These are phyloP conservation scores for Odobenus rosmarus DNA, from an alignment of 2,113 vertebrate genomes.

Conservation along the genomic window DNA sequence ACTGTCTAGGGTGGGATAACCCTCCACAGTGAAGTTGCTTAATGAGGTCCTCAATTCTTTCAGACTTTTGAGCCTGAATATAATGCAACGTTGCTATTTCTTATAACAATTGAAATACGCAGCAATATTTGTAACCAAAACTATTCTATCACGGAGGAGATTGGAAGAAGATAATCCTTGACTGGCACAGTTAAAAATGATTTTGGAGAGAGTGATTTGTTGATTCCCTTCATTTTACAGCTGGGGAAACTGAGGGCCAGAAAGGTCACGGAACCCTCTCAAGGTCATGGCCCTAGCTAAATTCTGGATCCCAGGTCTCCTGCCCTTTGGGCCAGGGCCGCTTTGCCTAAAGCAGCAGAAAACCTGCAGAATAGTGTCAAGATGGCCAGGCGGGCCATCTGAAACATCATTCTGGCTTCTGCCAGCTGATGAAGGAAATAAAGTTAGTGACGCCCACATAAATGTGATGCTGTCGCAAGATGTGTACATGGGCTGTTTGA, in stretches of 20 bases:
- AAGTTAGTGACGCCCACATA: conserved; percentile 65
- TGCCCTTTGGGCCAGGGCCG: neutral
- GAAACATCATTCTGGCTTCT: conserved; percentile 61
- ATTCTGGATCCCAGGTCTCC: neutral
- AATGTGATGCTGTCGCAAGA: neutral
- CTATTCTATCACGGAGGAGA: neutral
- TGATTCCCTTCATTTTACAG: neutral
- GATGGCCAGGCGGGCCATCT: conserved; percentile 43
- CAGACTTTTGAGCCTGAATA: neutral
- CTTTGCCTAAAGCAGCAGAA: conserved; percentile 43
- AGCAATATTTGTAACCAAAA: neutral
- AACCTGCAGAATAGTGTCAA: neutral
- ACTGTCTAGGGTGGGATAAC: neutral
- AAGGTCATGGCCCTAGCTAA: conserved; percentile 33
- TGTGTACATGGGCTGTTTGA: neutral
- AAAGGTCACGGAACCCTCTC: neutral
- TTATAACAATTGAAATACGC: neutral
- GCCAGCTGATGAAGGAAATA: conserved; percentile 65
- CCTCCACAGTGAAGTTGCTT: neutral
- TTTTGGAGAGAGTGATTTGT: neutral
- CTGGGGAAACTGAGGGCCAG: conserved; percentile 30
- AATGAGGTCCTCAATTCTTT: neutral
- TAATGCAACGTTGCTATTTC: neutral
- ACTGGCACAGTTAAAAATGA: neutral
- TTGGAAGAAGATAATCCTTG: neutral